Evolutionary conservation across 2,888 invertebrate species (phyloP).

Genomic region (Homarus gammarus): DNA sequence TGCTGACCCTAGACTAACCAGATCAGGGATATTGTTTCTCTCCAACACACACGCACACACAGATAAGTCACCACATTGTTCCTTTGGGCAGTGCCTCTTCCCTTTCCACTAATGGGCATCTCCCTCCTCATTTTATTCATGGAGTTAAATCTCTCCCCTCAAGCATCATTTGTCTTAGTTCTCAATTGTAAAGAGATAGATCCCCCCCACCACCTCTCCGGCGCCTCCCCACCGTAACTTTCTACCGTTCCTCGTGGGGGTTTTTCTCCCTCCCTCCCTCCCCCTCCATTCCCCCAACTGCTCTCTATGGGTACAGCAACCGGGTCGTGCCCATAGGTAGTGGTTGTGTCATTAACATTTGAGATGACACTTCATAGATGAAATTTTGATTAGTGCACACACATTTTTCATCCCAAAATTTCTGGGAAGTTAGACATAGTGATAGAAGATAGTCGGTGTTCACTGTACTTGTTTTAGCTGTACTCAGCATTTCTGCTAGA

Average conservation of each 20-base stretch:
- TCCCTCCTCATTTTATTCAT: neutral
- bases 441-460: slow-evolving; percentile 7
- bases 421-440: slow-evolving; percentile 1
- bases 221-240: neutral
- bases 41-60: slow-evolving; percentile 30
- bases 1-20: no score
- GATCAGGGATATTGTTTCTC: no score
- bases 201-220: no score
- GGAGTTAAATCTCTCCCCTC: neutral
- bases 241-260: neutral
- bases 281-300: neutral
- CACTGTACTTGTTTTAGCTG: neutral
- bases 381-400: neutral
- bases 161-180: no score
- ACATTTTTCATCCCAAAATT: neutral
- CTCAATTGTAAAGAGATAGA: no score
- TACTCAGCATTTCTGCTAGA: neutral
- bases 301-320: neutral
- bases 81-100: neutral
- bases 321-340: neutral
- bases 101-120: neutral
- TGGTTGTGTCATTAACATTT: neutral
- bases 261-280: neutral
- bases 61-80: neutral
- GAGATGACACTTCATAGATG: neutral